Conservation (phyloP, 2,113 vertebrate species). For the Ptilorrhoa leucosticta region DNA sequence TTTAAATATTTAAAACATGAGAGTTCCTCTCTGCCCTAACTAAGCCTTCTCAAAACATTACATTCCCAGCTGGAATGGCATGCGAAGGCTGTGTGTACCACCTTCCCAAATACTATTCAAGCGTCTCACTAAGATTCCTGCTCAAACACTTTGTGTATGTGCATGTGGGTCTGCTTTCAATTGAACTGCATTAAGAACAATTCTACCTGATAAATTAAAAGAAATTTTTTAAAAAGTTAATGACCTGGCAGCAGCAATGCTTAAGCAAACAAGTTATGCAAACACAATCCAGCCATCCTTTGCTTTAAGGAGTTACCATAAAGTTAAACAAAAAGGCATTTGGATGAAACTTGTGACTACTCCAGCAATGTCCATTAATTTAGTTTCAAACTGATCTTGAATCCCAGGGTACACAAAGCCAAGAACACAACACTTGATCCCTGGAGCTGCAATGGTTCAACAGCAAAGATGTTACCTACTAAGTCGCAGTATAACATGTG, state of each 20-base stretch:
- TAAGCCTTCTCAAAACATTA: neutral
- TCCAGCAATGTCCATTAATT: neutral
- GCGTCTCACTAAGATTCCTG: neutral
- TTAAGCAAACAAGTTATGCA: conserved; percentile 60
- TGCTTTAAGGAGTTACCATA: conserved; percentile 35
- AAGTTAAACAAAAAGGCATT: conserved; percentile 24
- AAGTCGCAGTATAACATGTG: neutral
- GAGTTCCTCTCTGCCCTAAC: neutral
- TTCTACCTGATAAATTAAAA: conserved; percentile 71
- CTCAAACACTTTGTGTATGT: neutral
- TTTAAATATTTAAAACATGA: neutral
- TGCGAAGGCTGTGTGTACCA: neutral
- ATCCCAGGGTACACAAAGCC: neutral
- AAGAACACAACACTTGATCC: neutral
- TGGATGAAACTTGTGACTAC: neutral
- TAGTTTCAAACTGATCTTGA: neutral
- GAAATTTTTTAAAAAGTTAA: conserved; percentile 70
- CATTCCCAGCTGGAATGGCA: neutral
- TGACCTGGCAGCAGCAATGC: conserved; percentile 60
- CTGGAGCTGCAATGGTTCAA: neutral
- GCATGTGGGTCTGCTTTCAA: conserved; percentile 63
- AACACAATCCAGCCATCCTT: conserved; percentile 47
- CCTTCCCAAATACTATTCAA: neutral
- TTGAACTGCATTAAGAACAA: conserved; percentile 36
- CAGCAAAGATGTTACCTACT: neutral